Evolutionary conservation across 2,797 vertebrate species (phyloP), one percentile per base, ranked within the genome.

Genomic region (Acrocephalus scirpaceus): DNA sequence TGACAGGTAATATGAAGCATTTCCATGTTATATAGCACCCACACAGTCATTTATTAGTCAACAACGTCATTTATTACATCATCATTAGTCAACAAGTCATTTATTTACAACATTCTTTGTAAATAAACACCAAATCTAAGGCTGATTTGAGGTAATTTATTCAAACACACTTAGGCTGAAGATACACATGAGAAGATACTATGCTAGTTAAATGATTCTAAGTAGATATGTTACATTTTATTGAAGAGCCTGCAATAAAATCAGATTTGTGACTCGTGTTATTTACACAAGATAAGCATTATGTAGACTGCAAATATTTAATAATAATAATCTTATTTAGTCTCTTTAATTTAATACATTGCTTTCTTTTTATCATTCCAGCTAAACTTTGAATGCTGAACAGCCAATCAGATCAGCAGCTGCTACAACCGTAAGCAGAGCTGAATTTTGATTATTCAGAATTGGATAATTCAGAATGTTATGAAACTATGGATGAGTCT

Each of bases 271-370:
- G 47, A 69, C 21, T 83, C 13, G 2, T 32, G 30, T 26, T 83
- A 51, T 93, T 86, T 80, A 40, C 38, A 69, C 13, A 62, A 88
- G 51, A 75, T 71, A 86, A 86, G 78, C 6, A 22, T 60, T 50
- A 60, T 32, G n/a, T 56, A 78, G 66, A 56, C 51, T 78, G 70
- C 66, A 93, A 86, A 81, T 72, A 70, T 88, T 95, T 90, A 78
- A 81, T 88, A 29, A 69, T 70, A 42, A 13, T 72, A 27, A 58
- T 88, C 83, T 90, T 73, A 69, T 91, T 93, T 90, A 69, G 32
- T 75, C 11, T 81, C 7, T 71, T 21, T 57, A 69, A 32, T 86
- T 88, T 69, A 84, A 86, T 42, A 40, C 16, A 54, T 75, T 54
- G 18, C 23, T 86, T 67, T 26, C 30, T 85, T 23, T 88, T 74